A percentile compares a stretch with the other conserved stretches of the same genome.
phyloP scores from a whole-genome alignment of 2,113 vertebrate genomes.

The Paracanthobrama guichenoti region DNA sequence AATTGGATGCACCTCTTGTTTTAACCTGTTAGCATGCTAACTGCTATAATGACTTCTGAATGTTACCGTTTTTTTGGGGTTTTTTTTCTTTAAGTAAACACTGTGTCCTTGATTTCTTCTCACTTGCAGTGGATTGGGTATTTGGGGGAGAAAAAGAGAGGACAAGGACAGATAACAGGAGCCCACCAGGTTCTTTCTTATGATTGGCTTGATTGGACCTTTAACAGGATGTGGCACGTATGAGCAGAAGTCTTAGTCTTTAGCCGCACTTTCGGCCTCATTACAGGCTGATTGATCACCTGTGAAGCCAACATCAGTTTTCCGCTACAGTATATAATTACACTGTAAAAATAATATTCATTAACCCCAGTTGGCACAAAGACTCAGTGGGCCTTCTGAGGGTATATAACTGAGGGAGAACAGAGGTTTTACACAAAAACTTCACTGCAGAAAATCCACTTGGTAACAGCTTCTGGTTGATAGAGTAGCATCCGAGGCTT shows the following conservation, averaged over 20 bases:
- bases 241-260: conserved; percentile 62
- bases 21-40: conserved; percentile 53
- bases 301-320: conserved; percentile 58
- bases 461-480: background rate
- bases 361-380: conserved; percentile 59
- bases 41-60: background rate
- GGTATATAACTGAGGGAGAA: conserved; percentile 15
- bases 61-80: background rate
- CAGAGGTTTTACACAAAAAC: conserved; percentile 17
- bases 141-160: background rate
- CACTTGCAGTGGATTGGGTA: background rate
- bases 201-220: conserved; percentile 66
- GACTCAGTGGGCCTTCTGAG: conserved; percentile 52
- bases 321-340: conserved; percentile 65
- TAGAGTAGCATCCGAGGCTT: background rate
- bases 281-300: conserved; percentile 71
- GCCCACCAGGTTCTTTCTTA: conserved; percentile 34
- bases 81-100: background rate
- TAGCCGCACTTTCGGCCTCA: conserved; percentile 59
- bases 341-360: conserved; percentile 56
- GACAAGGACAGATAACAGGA: background rate
- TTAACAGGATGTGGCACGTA: conserved; percentile 59
- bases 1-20: conserved; percentile 51
- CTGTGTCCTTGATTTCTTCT: background rate
- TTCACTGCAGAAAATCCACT: background rate